Base-by-base conservation (phyloP, 2,797 vertebrate genomes). In the Macropus fuliginosus region DNA sequence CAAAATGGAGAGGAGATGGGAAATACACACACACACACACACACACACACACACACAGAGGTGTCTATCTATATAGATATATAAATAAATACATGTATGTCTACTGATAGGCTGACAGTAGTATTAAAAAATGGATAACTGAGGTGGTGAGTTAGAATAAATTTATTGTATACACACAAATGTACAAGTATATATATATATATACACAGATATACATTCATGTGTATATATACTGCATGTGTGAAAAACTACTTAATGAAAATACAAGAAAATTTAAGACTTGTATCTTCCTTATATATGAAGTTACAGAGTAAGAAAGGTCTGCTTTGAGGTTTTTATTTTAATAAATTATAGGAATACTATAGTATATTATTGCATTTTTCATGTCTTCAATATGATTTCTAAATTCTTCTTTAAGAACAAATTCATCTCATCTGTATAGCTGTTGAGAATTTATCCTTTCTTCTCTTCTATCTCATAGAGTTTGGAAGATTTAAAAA, bases 321-420 rank as follows among this genome's bases (percentile, higher is more conserved):
- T 66, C 34, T 66, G 34, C 34, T 66, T 66, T n/a, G 62, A 66
- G 34, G 59, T 3, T 24, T 27, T 54, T 46, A 62, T 91, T 94
- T 95, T 91, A 34, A 94, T 95, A 93, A 96, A 94, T 92, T 90
- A 96, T 95, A 97, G 62, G 1, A 92, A 94, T 92, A 91, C 27
- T 91, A 3, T 57, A 93, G 55, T 92, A 94, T 56, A 96, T 90
- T 96, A 95, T 92, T 92, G 16, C 52, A 95, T 59, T 34, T 94
- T 95, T 97, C 55, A 96, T 50, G 93, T 94, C 74, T 93, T 74
- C 91, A 52, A 52, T 52, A 8, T 52, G 91, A 5, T 55, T 31
- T 14, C 95, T 93, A 95, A 95, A 93, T 96, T 97, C 14, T 90
- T 92, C 93, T 56, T 97, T 95, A 95, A 97, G 95, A 94, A 92